These are phyloP conservation scores for Panzeria rudis DNA, from an alignment of 2,888 invertebrate species.

Conservation along the genomic window DNA sequence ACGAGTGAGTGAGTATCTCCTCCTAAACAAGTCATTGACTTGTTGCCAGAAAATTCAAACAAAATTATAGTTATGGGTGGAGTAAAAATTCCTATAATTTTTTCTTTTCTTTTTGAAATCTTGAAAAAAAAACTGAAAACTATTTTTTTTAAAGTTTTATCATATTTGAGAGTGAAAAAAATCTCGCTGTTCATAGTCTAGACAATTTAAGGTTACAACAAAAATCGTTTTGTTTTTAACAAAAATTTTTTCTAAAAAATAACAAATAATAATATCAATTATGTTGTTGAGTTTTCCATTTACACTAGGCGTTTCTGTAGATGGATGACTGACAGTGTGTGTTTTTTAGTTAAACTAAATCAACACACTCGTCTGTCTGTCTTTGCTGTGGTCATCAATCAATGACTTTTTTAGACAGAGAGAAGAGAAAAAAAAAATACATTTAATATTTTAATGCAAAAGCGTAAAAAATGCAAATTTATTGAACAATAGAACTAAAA, in stretches of 20 bases:
- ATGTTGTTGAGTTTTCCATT: slow-evolving; percentile 16
- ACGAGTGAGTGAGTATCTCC: background rate
- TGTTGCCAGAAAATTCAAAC: slow-evolving; percentile 9
- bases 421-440: background rate
- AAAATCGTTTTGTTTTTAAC: slow-evolving; percentile 3
- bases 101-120: background rate
- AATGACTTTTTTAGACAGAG: slow-evolving; percentile 41
- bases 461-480: slow-evolving; percentile 64
- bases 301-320: slow-evolving; percentile 32
- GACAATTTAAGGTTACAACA: slow-evolving; percentile 33
- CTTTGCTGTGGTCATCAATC: slow-evolving; percentile 50
- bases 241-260: background rate
- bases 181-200: slow-evolving; percentile 30
- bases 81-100: background rate
- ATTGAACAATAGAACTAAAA: slow-evolving; percentile 41
- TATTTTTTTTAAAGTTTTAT: background rate
- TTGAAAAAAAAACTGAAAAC: background rate
- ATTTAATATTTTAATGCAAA: slow-evolving; percentile 53
- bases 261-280: slow-evolving; percentile 18
- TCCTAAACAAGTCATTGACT: slow-evolving; percentile 55
- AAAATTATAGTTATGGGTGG: slow-evolving; percentile 46
- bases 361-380: slow-evolving; percentile 30
- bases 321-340: slow-evolving; percentile 10
- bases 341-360: slow-evolving; percentile 39
- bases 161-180: background rate